Evolutionary conservation across 2,113 vertebrate genomes (phyloP).

Genomic region (Cheilinus undulatus): DNA sequence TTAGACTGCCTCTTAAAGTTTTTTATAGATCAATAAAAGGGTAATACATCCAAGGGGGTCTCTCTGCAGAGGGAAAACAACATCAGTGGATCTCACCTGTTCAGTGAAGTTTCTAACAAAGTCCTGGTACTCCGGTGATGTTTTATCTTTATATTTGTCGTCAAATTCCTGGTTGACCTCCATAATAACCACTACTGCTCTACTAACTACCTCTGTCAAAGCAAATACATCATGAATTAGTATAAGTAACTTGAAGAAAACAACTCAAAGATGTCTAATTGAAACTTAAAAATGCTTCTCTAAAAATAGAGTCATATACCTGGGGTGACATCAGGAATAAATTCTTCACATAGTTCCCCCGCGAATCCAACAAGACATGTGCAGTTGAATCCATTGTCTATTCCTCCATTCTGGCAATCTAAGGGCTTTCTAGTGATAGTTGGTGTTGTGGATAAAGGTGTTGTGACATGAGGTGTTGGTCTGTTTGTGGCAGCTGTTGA

Average conservation of each 20-base stretch:
- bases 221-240: too few relatives aligned
- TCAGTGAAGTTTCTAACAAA: conserved; percentile 10
- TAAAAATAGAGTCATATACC: not conserved
- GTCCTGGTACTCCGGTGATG: not conserved
- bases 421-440: not conserved
- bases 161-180: not conserved
- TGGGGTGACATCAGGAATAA: not conserved
- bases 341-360: not conserved
- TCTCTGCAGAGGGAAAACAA: too few relatives aligned
- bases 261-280: too few relatives aligned
- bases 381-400: not conserved
- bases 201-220: not conserved
- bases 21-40: too few relatives aligned
- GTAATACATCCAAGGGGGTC: too few relatives aligned
- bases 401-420: not conserved
- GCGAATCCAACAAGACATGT: not conserved
- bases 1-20: too few relatives aligned
- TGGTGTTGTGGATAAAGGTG: not conserved
- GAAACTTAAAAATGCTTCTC: too few relatives aligned
- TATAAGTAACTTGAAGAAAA: too few relatives aligned
- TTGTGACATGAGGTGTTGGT: not conserved
- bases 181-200: not conserved
- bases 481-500: not conserved
- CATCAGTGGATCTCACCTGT: not conserved
- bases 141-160: not conserved